Conservation (phyloP, 2,113 vertebrate genomes). For the Empidonax traillii region DNA sequence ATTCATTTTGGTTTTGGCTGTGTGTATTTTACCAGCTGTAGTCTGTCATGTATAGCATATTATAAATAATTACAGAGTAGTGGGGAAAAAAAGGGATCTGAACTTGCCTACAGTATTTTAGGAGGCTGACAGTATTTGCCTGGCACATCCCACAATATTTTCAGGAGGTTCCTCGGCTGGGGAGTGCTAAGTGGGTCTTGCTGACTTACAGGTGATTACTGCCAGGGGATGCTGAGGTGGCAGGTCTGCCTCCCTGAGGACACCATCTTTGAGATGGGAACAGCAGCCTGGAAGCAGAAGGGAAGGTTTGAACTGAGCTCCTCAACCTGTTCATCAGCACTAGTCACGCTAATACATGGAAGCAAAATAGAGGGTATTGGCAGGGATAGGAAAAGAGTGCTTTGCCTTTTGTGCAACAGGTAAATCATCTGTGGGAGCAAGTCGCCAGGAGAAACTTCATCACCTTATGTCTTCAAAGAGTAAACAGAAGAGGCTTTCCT, state of each 20-base stretch:
- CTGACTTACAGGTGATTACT: slow-evolving; percentile 23
- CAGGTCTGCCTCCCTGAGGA: neutral
- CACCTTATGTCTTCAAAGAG: neutral
- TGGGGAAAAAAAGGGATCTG: neutral
- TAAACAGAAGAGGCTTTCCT: neutral
- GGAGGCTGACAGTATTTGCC: slow-evolving; percentile 35
- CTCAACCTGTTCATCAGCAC: neutral
- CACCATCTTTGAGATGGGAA: neutral
- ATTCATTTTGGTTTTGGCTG: neutral
- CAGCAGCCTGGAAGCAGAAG: neutral
- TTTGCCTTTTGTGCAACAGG: neutral
- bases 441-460: neutral
- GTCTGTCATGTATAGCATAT: neutral
- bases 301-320: neutral
- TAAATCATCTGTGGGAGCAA: neutral
- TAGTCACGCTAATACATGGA: fast-evolving
- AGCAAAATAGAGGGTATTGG: neutral
- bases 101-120: slow-evolving; percentile 34
- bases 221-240: slow-evolving; percentile 13
- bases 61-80: slow-evolving; percentile 35
- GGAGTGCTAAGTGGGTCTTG: slow-evolving; percentile 13
- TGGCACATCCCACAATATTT: slow-evolving; percentile 49
- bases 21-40: slow-evolving; percentile 2
- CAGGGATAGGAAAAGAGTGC: neutral
- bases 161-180: neutral